These are phyloP conservation scores for Neoaliturus tenellus DNA, from an alignment of 2,888 invertebrate species.

Conservation along the genomic window DNA sequence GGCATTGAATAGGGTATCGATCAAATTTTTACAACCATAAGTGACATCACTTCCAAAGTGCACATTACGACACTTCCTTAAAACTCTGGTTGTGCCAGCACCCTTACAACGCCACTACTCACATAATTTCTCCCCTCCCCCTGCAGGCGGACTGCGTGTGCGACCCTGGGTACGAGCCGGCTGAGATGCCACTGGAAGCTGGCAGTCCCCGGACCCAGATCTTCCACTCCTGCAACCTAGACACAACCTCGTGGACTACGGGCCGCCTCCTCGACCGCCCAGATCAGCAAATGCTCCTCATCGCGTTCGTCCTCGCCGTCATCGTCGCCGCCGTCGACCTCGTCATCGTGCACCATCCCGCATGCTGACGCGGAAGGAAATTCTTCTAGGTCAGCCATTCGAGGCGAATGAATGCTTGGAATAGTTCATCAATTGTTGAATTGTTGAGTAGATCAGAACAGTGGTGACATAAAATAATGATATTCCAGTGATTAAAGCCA, in stretches of 20 bases:
- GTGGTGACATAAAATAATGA: too few species aligned
- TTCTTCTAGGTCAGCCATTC: too few species aligned
- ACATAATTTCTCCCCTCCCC: neutral
- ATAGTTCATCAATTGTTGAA: too few species aligned
- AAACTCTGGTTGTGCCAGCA: too few species aligned
- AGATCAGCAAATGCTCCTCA: neutral
- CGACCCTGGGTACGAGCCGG: neutral
- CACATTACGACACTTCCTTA: too few species aligned
- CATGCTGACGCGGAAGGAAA: neutral
- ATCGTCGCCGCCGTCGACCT: neutral
- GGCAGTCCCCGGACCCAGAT: slow-evolving; percentile 45
- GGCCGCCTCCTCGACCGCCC: neutral
- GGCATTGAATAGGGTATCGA: too few species aligned
- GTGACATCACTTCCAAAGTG: too few species aligned
- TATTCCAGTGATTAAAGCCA: too few species aligned
- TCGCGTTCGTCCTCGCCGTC: neutral
- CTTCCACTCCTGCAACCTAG: slow-evolving; percentile 29
- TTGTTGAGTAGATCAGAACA: too few species aligned
- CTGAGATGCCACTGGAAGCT: neutral
- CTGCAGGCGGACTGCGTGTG: slow-evolving; percentile 12
- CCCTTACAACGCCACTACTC: too few species aligned
- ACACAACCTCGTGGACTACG: neutral
- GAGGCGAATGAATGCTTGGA: too few species aligned
- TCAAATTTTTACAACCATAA: too few species aligned
- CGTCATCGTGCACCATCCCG: neutral